These are phyloP conservation scores for Holcopasites calliopsidis DNA, from an alignment of 1,140 invertebrate genomes.

Conservation along the genomic window DNA sequence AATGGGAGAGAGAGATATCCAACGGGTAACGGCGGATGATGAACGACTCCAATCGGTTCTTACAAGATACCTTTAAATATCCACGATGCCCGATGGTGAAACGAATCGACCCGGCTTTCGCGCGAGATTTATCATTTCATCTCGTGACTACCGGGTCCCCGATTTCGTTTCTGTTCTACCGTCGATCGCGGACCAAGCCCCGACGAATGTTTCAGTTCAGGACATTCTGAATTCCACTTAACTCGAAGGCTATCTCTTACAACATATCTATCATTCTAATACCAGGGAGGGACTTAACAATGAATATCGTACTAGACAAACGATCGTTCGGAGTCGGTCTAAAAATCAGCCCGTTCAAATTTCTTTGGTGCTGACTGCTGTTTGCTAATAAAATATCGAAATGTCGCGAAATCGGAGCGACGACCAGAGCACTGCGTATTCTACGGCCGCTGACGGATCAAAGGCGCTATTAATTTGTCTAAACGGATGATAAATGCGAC, in stretches of 20 bases:
- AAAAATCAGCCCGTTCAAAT: too few relatives aligned
- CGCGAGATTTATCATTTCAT: slow-evolving; percentile 53
- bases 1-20: slow-evolving; percentile 48
- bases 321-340: too few relatives aligned
- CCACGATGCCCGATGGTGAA: neutral
- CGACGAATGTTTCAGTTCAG: neutral
- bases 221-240: too few relatives aligned
- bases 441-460: slow-evolving; percentile 24
- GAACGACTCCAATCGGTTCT: slow-evolving; percentile 41
- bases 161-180: slow-evolving; percentile 26
- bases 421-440: neutral
- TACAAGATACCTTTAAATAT: slow-evolving; percentile 56
- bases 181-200: neutral
- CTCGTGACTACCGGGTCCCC: slow-evolving; percentile 37
- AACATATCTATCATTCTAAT: too few relatives aligned
- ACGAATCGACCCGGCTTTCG: slow-evolving; percentile 38
- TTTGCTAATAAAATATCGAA: too few relatives aligned
- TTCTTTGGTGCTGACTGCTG: too few relatives aligned
- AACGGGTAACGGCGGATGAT: slow-evolving; percentile 37
- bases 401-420: too few relatives aligned
- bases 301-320: too few relatives aligned
- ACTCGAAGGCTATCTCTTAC: too few relatives aligned
- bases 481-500: slow-evolving; percentile 33
- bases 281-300: too few relatives aligned
- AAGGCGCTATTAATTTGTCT: slow-evolving; percentile 54